Base-by-base conservation (phyloP, 2,113 vertebrate genomes). In the Dermatemys mawii region DNA sequence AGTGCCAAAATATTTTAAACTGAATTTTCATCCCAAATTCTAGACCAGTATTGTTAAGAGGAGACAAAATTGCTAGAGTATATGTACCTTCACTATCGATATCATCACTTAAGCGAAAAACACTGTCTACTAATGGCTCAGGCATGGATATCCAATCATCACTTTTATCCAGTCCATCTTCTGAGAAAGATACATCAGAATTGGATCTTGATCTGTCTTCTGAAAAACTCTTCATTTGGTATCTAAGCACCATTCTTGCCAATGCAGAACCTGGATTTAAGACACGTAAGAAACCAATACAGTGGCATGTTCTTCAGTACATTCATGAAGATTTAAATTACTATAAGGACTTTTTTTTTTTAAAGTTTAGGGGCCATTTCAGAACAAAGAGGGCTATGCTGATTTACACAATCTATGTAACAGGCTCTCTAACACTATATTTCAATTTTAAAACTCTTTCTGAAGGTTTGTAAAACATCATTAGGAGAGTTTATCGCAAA, bases 81-180 rank as follows among this genome's bases (percentile, higher is more conserved):
- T 22, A 78, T 80, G 92, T 98, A 99, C 99, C 99, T 94, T 99
- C 99, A 81, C 98, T 99, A 94, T 99, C 99, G 92, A 99, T 70
- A 78, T 99, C 99, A 83, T 99, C 99, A 88, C 90, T 98, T 32
- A 97, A 97, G 49, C 89, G 94, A 83, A 98, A 98, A 60, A 98
- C 96, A 78, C 94, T 93, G 90, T 98, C 97, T 91, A 98, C 97
- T 26, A 99, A 98, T 46, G 97, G 91, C 22, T 98, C 98, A 35
- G 98, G 98, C 78, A 98, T 91, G 70, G 99, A 98, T 83, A 95
- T 97, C 97, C 98, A 99, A 46, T 99, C 98, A 49, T 97, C 98
- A 24, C 96, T 98, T 96, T 98, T 99, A 46, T 99, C 98, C 41
- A 98, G 95, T 5, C 97, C 96, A 92, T 99, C 99, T 83, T 98